Conservation (phyloP, 2,113 vertebrate genomes). For the Seriola quinqueradiata region DNA sequence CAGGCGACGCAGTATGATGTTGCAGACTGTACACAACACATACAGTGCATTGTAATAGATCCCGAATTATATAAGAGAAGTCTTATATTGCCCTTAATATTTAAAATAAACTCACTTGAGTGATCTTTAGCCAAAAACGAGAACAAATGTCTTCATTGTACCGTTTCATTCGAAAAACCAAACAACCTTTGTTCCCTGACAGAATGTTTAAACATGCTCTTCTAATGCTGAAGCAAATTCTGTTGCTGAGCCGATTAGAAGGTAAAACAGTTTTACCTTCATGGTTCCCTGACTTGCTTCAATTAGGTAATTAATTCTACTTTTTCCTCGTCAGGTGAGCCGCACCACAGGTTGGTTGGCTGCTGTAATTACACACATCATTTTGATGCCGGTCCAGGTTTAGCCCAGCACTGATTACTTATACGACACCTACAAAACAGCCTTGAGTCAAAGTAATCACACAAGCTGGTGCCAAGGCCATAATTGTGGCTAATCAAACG, state of each 20-base stretch:
- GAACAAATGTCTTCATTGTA: constrained; percentile 27
- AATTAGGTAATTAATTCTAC: constrained; percentile 68
- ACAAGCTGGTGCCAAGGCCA: constrained; percentile 43
- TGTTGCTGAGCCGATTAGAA: constrained; percentile 46
- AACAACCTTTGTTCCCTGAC: constrained; percentile 31
- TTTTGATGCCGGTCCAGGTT: constrained; percentile 42
- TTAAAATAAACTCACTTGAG: not conserved
- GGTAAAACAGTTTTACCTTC: constrained; percentile 64
- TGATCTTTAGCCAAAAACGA: constrained; percentile 3
- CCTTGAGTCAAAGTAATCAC: constrained; percentile 61
- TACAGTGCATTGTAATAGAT: not conserved
- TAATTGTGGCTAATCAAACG: constrained; percentile 78
- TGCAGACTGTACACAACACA: not conserved
- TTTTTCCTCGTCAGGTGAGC: constrained; percentile 65
- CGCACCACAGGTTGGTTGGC: constrained; percentile 44
- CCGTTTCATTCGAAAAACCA: constrained; percentile 27
- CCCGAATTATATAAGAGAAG: not conserved
- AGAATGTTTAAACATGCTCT: constrained; percentile 16
- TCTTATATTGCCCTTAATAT: not conserved
- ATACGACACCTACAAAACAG: constrained; percentile 50
- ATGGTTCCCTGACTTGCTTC: constrained; percentile 62
- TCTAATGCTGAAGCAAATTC: constrained; percentile 11
- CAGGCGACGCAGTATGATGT: not conserved
- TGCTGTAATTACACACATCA: constrained; percentile 69
- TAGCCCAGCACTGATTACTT: constrained; percentile 57